Evolutionary conservation across 2,113 vertebrate species (phyloP).

Genomic region (Austrofundulus limnaeus): DNA sequence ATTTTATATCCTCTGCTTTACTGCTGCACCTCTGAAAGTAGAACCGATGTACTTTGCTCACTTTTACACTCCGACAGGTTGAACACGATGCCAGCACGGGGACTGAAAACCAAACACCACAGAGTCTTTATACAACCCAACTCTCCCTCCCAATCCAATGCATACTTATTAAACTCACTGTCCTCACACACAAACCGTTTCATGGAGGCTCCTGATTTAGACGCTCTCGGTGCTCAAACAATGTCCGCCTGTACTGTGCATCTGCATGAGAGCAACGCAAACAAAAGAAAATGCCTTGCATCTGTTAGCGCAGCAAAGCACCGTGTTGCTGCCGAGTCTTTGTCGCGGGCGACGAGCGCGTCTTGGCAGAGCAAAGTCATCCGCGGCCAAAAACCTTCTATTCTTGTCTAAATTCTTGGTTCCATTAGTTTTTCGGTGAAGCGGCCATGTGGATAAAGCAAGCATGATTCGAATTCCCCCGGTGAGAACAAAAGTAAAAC

Average conservation of each 20-base stretch:
- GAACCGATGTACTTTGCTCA: neutral
- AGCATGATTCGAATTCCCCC: constrained; percentile 2
- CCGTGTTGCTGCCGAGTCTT: constrained; percentile 21
- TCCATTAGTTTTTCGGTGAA: constrained; percentile 25
- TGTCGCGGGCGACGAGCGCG: constrained; percentile 37
- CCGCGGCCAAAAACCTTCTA: constrained; percentile 33
- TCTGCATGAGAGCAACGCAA: constrained; percentile 8
- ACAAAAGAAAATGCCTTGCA: constrained; percentile 20
- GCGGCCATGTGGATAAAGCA: constrained; percentile 13
- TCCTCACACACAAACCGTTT: neutral
- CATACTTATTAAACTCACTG: neutral
- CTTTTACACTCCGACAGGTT: constrained; percentile 2
- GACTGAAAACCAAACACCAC: neutral
- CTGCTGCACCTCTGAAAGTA: neutral
- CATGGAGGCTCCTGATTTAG: neutral
- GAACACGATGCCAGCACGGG: neutral
- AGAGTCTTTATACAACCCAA: neutral
- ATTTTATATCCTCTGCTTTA: neutral
- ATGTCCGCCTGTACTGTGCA: constrained; percentile 13
- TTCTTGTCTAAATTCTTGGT: constrained; percentile 13
- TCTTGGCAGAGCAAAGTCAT: constrained; percentile 39
- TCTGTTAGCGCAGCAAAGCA: constrained; percentile 10
- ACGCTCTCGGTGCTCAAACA: constrained; percentile 9
- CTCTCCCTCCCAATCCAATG: neutral
- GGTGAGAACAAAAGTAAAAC: neutral